Base-by-base conservation (phyloP, 2,888 invertebrate genomes). In the Heteromurus nitidus region DNA sequence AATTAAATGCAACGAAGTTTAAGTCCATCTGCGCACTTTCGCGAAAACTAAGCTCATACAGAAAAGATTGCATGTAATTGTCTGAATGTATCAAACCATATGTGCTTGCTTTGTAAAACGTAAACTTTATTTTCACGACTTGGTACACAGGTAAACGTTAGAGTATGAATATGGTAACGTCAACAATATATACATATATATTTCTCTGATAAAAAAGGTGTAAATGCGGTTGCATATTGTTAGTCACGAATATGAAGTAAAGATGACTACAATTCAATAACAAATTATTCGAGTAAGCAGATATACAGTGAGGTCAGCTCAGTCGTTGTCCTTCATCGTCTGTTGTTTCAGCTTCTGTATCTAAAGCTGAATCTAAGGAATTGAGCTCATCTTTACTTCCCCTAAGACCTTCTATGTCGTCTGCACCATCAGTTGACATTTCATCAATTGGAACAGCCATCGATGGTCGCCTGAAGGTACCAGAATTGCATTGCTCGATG, bases 401-500 rank as follows among this genome's bases (percentile, higher is more conserved):
- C 30, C 24, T 62, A 22, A 74, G 65, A 31, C 68, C 79, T 28
- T 79, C 84, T 9, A 18, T 22, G 20, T 64, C 79, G 9, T 31
- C 72, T 11, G 26, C 60, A 36, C 42, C 69, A 53, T 77, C 77
- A 7, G 72, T 36, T 7, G 50, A 18, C 11, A 22, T 62, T 36
- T 82, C 84, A n/a, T 76, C 80, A 5, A 50, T 60, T n/a, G 80
- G 42, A n/a, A 67, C 68, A 11, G 84, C 84, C 47, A 72, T 76
- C 1, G 83, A 83, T 1, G 83, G 80, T 47, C 83, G 36, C 20
- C 83, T 80, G 31, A 87, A 87, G 31, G 67, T 92, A 26, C 96
- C 96, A 13, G 95, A 93, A 89, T 96, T 96, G 22, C 95, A 95
- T 88, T 96, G 95, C 88, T 96, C 96, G 80, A 96, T 96, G 9